Evolutionary conservation across 1,140 invertebrate species (phyloP).

Genomic region (Aphelinus certus): DNA sequence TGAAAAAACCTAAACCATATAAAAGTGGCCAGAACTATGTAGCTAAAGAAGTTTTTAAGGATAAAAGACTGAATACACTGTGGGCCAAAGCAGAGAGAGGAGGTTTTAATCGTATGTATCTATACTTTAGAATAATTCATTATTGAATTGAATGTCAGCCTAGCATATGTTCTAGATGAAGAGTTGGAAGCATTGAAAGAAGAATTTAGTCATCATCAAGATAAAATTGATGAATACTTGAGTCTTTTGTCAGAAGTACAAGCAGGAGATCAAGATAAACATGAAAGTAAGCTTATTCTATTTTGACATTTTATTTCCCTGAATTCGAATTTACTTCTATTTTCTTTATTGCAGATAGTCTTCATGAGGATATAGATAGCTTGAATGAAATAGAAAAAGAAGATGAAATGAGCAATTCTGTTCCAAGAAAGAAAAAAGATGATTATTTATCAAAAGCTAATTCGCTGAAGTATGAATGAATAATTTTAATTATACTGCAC

Average conservation of each 20-base stretch:
- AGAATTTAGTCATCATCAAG: constrained; percentile 91
- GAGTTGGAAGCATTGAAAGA: constrained; percentile 86
- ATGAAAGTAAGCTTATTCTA: constrained; percentile 71
- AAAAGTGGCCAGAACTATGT: constrained; percentile 57
- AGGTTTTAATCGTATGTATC: constrained; percentile 77
- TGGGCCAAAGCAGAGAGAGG: constrained; percentile 89
- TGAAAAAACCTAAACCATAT: constrained; percentile 54
- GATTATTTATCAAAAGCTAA: constrained; percentile 74
- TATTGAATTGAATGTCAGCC: constrained; percentile 22
- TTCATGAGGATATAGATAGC: constrained; percentile 66
- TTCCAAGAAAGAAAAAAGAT: constrained; percentile 67
- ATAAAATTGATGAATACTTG: constrained; percentile 92
- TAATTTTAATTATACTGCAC: constrained; percentile 2
- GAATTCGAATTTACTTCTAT: constrained; percentile 44
- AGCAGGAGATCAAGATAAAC: constrained; percentile 62
- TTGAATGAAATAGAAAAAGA: constrained; percentile 70
- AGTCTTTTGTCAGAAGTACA: constrained; percentile 78
- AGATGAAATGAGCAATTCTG: constrained; percentile 73
- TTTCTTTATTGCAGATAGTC: constrained; percentile 54
- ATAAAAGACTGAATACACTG: constrained; percentile 89
- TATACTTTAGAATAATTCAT: constrained; percentile 6
- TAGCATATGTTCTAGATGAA: constrained; percentile 66
- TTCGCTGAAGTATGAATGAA: constrained; percentile 65
- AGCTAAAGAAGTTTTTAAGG: constrained; percentile 84
- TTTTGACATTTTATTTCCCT: constrained; percentile 10